Conservation (phyloP, 1,140 invertebrate genomes). For the Zaprionus davidi region DNA sequence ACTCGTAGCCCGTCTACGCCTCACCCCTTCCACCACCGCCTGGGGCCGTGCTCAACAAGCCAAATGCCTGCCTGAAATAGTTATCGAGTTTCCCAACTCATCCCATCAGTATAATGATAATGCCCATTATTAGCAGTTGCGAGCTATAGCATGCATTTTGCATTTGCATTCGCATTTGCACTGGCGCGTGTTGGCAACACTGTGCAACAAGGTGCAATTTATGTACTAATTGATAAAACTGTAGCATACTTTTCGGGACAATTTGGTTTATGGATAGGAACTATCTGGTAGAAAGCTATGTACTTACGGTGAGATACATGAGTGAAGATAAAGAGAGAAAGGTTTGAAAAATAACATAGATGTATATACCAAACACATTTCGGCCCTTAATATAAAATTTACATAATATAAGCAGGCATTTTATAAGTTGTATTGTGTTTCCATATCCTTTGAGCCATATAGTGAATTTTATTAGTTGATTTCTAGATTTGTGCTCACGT, state of each 20-base stretch:
- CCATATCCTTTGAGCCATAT: too few relatives aligned
- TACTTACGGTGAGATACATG: too few relatives aligned
- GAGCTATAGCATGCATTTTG: constrained; percentile 67
- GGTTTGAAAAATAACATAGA: too few relatives aligned
- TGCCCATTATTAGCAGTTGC: constrained; percentile 77
- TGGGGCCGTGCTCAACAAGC: constrained; percentile 35
- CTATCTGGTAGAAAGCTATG: too few relatives aligned
- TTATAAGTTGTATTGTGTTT: too few relatives aligned
- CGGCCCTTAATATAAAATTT: too few relatives aligned
- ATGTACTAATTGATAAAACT: not conserved
- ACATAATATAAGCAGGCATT: too few relatives aligned
- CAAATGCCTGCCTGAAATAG: constrained; percentile 62
- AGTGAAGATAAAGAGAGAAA: too few relatives aligned
- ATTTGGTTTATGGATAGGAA: too few relatives aligned
- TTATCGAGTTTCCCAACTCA: constrained; percentile 62
- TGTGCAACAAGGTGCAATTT: constrained; percentile 3
- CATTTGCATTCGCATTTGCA: constrained; percentile 59
- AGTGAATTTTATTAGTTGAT: too few relatives aligned
- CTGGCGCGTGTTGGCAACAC: constrained; percentile 46
- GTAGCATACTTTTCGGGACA: not conserved
- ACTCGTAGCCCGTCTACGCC: not conserved
- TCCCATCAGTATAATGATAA: constrained; percentile 69
- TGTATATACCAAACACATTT: too few relatives aligned
- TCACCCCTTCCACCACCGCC: not conserved
- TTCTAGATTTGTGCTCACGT: too few relatives aligned